phyloP scores from a whole-genome alignment of 2,113 vertebrate genomes.

The Apodemus sylvaticus region DNA sequence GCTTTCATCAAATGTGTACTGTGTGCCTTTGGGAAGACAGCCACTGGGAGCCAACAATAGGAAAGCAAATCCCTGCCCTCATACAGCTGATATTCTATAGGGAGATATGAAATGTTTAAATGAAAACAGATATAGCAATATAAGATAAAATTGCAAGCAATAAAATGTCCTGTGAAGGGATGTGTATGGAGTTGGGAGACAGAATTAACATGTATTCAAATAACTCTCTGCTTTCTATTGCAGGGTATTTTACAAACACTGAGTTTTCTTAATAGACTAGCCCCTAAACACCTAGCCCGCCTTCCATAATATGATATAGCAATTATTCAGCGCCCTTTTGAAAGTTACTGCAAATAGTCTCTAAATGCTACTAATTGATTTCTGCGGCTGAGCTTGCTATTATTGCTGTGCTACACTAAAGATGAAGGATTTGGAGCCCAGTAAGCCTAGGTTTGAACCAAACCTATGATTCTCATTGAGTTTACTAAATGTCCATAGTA shows the following conservation, averaged over 20 bases:
- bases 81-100: not conserved
- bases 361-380: not conserved
- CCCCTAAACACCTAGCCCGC: not conserved
- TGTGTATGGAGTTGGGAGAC: not conserved
- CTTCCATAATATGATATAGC: not conserved
- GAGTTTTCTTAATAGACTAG: not conserved
- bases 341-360: not conserved
- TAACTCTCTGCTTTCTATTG: not conserved
- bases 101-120: not conserved
- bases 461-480: not conserved
- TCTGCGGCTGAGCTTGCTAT: not conserved
- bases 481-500: not conserved
- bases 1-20: not conserved
- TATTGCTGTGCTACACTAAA: not conserved
- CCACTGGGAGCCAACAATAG: not conserved
- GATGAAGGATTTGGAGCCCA: not conserved
- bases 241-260: not conserved
- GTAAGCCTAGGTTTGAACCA: not conserved
- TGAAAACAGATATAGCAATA: not conserved
- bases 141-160: not conserved
- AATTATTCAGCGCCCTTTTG: not conserved
- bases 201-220: constrained; percentile 1
- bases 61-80: not conserved
- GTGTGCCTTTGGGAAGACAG: not conserved
- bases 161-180: not conserved